Evolutionary conservation across 2,888 invertebrate genomes (phyloP).

Genomic region (Balanococcus diminutus): DNA sequence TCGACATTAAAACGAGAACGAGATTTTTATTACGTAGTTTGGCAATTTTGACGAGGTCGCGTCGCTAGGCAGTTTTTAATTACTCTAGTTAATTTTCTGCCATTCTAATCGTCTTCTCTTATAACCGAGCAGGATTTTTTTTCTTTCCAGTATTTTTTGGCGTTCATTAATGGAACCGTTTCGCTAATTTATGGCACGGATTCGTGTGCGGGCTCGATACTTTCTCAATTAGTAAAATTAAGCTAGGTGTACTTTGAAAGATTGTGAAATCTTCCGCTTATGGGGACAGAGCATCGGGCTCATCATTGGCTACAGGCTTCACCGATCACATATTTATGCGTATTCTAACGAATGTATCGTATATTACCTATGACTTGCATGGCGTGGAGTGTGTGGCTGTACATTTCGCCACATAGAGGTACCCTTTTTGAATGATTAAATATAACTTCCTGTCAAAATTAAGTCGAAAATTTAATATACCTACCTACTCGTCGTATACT

Average conservation of each 20-base stretch:
- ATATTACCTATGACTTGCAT: too few species aligned
- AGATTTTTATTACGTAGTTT: not conserved
- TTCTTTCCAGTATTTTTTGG: not conserved
- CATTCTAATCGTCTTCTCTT: not conserved
- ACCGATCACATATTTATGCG: too few species aligned
- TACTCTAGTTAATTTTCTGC: not conserved
- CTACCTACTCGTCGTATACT: not conserved
- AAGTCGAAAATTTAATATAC: not conserved
- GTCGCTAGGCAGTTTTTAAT: not conserved
- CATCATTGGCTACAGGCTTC: too few species aligned
- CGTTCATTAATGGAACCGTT: not conserved
- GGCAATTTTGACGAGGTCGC: not conserved
- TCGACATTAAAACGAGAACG: not conserved
- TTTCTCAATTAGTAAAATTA: not conserved
- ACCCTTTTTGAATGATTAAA: not conserved
- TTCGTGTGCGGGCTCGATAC: conserved; percentile 2
- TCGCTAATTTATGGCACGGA: not conserved
- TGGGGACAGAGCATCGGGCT: too few species aligned
- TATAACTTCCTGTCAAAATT: not conserved
- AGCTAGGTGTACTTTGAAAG: not conserved
- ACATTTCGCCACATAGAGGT: not conserved
- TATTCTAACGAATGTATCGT: too few species aligned
- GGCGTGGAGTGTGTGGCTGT: not conserved
- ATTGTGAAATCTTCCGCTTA: too few species aligned
- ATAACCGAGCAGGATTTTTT: not conserved